Percentiles rank a stretch among this genome's conserved stretches.
Conservation (phyloP, 2,888 invertebrate species). For the Anthophora plumipes region DNA sequence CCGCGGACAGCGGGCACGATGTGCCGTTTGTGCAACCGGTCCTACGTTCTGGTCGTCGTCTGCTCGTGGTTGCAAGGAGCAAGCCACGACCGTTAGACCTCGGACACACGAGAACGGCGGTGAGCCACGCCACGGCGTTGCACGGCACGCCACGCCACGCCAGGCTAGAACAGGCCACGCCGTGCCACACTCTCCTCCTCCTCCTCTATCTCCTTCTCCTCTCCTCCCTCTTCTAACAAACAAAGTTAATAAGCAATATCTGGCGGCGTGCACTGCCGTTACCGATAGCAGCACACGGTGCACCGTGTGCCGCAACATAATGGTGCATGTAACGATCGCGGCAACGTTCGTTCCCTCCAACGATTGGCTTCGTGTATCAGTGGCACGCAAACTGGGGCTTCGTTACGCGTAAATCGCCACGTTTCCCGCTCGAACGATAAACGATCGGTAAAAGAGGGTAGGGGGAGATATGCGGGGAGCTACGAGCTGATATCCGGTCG, state of each 20-base stretch:
- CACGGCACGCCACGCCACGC: constrained; percentile 18
- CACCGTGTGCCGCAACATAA: constrained; percentile 66
- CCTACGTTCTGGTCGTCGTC: constrained; percentile 68
- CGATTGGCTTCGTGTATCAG: constrained; percentile 61
- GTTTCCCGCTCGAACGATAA: constrained; percentile 6
- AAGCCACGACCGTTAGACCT: constrained; percentile 69
- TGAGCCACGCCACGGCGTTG: constrained; percentile 14
- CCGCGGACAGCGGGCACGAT: constrained; percentile 67
- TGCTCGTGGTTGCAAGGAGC: constrained; percentile 58
- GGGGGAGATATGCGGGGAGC: too few relatives aligned
- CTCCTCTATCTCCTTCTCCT: too few relatives aligned
- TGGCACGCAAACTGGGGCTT: constrained; percentile 65
- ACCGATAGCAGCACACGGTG: constrained; percentile 56
- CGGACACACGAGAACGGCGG: constrained; percentile 44
- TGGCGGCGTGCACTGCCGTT: constrained; percentile 66
- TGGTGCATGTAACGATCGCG: constrained; percentile 71
- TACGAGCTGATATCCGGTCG: constrained; percentile 16
- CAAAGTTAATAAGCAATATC: constrained; percentile 83
- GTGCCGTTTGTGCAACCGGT: constrained; percentile 77
- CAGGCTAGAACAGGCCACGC: constrained; percentile 6
- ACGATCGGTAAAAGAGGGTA: not conserved
- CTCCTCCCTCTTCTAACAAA: constrained; percentile 65
- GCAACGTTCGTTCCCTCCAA: constrained; percentile 45
- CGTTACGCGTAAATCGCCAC: constrained; percentile 57
- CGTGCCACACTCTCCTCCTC: constrained; percentile 12